phyloP scores from a whole-genome alignment of 2,888 invertebrate genomes.

The Rutpela maculata region DNA sequence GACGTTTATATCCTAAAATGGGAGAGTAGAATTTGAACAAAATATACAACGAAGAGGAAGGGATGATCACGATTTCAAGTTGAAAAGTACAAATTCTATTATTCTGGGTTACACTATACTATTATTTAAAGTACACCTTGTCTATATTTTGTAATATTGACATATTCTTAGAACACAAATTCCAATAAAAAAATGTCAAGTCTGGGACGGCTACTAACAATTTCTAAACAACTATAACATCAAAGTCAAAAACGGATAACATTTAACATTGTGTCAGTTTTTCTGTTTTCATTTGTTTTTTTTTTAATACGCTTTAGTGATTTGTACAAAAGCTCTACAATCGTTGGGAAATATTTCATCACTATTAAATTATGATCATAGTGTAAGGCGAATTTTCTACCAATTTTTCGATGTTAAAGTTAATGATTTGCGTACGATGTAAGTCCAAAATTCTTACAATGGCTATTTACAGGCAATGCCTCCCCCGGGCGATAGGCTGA shows the following conservation, averaged over 20 bases:
- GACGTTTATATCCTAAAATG: background rate
- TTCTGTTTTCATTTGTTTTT: conserved; percentile 7
- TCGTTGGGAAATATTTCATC: background rate
- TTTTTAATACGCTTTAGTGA: conserved; percentile 27
- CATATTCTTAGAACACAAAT: conserved; percentile 20
- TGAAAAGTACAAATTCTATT: conserved; percentile 15
- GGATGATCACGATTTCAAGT: background rate
- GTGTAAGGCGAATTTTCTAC: no score
- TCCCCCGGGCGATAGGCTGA: no score
- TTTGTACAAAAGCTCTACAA: conserved; percentile 26
- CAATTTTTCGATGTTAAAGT: background rate
- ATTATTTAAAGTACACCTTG: conserved; percentile 13
- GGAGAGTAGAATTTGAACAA: background rate
- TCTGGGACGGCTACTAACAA: conserved; percentile 44
- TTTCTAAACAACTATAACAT: conserved; percentile 40
- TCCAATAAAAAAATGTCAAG: background rate
- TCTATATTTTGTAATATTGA: conserved; percentile 23
- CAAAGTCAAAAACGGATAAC: conserved; percentile 36
- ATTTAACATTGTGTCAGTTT: conserved; percentile 31
- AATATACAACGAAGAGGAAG: background rate
- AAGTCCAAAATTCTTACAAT: no score
- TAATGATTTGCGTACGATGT: no score
- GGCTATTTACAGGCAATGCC: no score
- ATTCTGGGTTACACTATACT: conserved; percentile 3
- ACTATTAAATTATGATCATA: background rate